Conservation (phyloP, 2,113 vertebrate genomes). For the Epinephelus cyanopodus region DNA sequence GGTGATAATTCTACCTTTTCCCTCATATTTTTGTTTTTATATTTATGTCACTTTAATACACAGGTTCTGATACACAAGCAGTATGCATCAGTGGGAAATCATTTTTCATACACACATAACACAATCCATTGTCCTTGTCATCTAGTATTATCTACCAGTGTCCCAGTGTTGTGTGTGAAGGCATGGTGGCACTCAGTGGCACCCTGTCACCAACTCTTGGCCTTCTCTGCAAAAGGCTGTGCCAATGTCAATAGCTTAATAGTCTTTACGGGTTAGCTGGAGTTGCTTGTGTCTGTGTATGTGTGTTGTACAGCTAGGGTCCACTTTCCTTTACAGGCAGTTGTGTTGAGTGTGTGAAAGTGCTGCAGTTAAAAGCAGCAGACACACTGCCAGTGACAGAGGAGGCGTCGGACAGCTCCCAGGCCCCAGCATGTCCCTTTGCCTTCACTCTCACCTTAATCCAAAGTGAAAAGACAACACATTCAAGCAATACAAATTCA, state of each 20-base stretch:
- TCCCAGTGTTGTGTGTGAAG: neutral
- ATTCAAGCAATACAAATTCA: conserved; percentile 44
- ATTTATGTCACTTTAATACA: neutral
- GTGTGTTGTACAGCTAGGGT: neutral
- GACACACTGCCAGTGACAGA: conserved; percentile 50
- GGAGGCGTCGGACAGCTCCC: conserved; percentile 49
- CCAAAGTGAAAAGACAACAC: conserved; percentile 68
- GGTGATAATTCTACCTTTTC: no score
- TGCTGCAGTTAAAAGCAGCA: conserved; percentile 45
- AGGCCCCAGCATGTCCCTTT: conserved; percentile 26
- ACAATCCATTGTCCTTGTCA: conserved; percentile 7
- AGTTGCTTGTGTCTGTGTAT: neutral
- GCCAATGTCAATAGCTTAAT: neutral
- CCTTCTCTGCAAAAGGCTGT: conserved; percentile 16
- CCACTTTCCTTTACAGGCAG: conserved; percentile 20
- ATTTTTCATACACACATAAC: neutral
- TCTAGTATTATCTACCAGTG: neutral
- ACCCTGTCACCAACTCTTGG: neutral
- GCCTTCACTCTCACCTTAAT: conserved; percentile 61
- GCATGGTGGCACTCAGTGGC: neutral
- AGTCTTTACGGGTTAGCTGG: neutral
- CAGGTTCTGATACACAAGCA: neutral
- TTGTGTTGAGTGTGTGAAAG: conserved; percentile 43
- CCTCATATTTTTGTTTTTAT: neutral
- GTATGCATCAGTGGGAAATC: neutral